Evolutionary conservation across 2,888 invertebrate species (phyloP).

Genomic region (Pecten maximus): DNA sequence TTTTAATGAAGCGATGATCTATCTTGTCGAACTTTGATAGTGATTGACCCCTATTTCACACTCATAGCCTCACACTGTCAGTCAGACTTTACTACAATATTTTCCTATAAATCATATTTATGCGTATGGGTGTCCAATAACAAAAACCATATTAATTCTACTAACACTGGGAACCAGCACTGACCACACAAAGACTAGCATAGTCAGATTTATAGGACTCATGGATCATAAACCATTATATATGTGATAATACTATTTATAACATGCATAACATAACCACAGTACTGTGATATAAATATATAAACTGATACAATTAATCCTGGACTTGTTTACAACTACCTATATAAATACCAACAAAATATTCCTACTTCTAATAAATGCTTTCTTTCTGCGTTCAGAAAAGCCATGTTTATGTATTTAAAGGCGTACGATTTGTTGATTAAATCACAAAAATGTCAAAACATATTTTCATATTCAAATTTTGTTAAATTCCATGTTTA

Average conservation of each 20-base stretch:
- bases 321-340: background rate
- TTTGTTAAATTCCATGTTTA: too few relatives aligned
- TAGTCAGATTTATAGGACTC: background rate
- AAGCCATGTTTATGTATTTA: too few relatives aligned
- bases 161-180: background rate
- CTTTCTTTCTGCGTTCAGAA: too few relatives aligned
- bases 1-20: background rate
- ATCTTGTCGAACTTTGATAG: background rate
- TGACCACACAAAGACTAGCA: constrained; percentile 15
- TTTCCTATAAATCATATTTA: constrained; percentile 19
- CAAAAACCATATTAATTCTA: background rate
- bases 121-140: constrained; percentile 1
- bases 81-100: background rate
- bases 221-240: background rate
- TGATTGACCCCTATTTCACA: background rate
- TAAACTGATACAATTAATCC: background rate
- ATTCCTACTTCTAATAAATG: too few relatives aligned
- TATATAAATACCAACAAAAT: background rate
- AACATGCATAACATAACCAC: background rate
- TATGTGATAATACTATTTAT: background rate
- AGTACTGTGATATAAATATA: background rate
- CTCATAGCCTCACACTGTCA: background rate
- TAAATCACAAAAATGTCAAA: too few relatives aligned
- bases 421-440: too few relatives aligned
- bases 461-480: too few relatives aligned